These are phyloP conservation scores for Ornithoptera priamus DNA, from an alignment of 2,888 invertebrate species.

Conservation along the genomic window DNA sequence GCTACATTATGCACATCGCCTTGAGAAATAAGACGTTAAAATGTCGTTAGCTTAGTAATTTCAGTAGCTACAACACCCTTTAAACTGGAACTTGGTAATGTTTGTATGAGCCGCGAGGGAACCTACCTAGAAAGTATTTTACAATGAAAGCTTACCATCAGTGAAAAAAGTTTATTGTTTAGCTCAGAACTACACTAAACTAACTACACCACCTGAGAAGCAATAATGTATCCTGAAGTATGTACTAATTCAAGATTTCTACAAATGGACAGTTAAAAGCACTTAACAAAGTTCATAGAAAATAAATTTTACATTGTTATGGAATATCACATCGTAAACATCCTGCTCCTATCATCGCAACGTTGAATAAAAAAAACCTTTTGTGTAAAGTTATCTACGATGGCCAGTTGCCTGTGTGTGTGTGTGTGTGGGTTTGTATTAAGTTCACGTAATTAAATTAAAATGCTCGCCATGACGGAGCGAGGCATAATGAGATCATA, in stretches of 20 bases:
- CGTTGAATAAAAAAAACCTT: background rate
- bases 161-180: too few species aligned
- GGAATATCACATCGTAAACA: background rate
- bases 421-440: background rate
- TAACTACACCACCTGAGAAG: too few species aligned
- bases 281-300: background rate
- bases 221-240: background rate
- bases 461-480: constrained; percentile 11
- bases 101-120: too few species aligned
- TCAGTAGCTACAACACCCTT: too few species aligned
- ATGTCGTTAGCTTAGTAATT: too few species aligned
- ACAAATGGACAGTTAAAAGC: background rate
- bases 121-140: too few species aligned
- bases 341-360: background rate
- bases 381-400: background rate
- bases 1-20: too few species aligned
- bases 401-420: background rate
- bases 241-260: background rate
- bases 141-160: too few species aligned
- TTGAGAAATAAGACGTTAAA: too few species aligned
- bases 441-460: constrained; percentile 17
- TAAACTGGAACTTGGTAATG: too few species aligned
- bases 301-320: background rate
- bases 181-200: too few species aligned
- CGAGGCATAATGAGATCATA: constrained; percentile 16